Base-by-base conservation (phyloP, 2,888 invertebrate genomes). In the Campoplex capitator region DNA sequence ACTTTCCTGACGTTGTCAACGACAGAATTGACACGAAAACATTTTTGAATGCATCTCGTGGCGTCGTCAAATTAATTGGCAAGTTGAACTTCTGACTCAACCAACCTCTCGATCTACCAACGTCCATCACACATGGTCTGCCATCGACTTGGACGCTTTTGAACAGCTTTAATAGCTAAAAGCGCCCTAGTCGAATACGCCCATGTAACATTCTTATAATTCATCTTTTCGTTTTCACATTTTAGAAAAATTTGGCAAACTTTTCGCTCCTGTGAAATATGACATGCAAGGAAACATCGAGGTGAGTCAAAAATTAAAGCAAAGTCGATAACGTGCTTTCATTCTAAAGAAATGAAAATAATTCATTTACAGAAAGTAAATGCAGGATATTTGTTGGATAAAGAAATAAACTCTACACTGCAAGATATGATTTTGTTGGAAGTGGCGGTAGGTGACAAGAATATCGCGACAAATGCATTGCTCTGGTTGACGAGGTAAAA, bases 211-310 rank as follows among this genome's bases (percentile, higher is more conserved):
- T 38, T 13, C 13, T 58, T 58, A 58, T 16, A 9, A 7, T 23
- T 42, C 16, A 28, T 38, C 28, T 35, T 56, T 38, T 7, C 7
- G 0, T n/a, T 32, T n/a, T 11, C 13, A 1, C 9, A 32, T 84
- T 95, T 95, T 95, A 97, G 97, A 97, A 91, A 95, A 96, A 89
- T 96, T 97, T 92, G 97, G 97, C 76, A 96, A 96, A 94, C 95
- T 96, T 23, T 97, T 97, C 94, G 95, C 96, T 70, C 97, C 97
- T 42, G 96, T 97, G 62, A 96, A 96, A 91, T 96, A 96, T 94
- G 97, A 98, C 92, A 97, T 98, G 96, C 96, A 96, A 94, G 96
- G 97, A 90, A 97, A 97, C 94, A 96, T 97, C 89, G 95, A 96
- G 93, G 97, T 97, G 95, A 96, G 95, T 94, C 54, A 38, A 13